Evolutionary conservation across 2,797 vertebrate species (phyloP).

Genomic region (Pogonophryne albipinna): DNA sequence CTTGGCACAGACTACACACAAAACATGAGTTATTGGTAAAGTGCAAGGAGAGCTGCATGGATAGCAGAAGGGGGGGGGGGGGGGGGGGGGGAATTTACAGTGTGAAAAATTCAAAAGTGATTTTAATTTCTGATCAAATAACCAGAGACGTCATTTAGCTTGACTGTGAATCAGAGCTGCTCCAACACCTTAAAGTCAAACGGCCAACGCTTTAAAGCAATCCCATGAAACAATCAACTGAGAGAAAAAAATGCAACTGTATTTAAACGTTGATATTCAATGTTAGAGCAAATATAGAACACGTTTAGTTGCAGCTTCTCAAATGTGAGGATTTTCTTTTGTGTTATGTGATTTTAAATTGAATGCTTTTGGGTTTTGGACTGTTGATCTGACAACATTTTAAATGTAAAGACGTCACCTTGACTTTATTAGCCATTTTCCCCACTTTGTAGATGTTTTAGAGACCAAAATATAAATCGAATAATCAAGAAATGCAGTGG

Average conservation of each 20-base stretch:
- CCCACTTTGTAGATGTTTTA: not conserved
- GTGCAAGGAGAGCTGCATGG: conserved; percentile 77
- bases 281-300: too few species aligned
- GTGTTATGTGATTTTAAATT: not conserved
- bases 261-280: too few species aligned
- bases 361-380: not conserved
- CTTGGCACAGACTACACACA: conserved; percentile 80
- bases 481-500: not conserved
- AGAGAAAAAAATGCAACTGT: not conserved
- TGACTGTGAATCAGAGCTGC: conserved; percentile 47
- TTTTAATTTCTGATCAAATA: conserved; percentile 37
- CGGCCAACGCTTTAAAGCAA: not conserved
- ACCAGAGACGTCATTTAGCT: conserved; percentile 76
- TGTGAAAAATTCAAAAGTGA: conserved; percentile 45
- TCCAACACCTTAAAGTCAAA: conserved; percentile 21
- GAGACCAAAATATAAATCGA: not conserved
- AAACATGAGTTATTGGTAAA: conserved; percentile 80
- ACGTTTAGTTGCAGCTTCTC: not conserved
- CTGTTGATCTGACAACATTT: not conserved
- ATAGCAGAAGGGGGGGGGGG: conserved; percentile 31
- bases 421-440: not conserved
- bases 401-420: not conserved
- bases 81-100: conserved; percentile 44
- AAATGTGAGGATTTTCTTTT: not conserved
- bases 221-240: not conserved